A percentile compares a stretch with the other conserved stretches of the same genome.
Evolutionary conservation across 2,888 invertebrate genomes (phyloP).

Genomic region (Philonicus albiceps): DNA sequence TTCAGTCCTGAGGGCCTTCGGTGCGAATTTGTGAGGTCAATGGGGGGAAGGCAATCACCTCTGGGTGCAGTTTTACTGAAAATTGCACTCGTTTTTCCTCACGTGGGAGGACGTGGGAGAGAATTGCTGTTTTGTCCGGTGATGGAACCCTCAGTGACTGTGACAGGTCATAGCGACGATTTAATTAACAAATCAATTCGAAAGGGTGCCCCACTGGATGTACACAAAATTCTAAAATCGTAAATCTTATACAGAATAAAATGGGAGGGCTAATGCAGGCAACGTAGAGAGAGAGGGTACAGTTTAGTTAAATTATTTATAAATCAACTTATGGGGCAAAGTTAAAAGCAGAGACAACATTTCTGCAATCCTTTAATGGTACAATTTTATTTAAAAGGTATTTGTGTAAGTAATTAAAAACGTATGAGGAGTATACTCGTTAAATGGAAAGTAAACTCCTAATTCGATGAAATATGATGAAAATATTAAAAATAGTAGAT

Average conservation of each 20-base stretch:
- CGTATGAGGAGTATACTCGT: no score
- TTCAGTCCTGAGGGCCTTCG: neutral
- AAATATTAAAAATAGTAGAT: no score
- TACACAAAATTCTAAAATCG: neutral
- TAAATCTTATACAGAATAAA: neutral
- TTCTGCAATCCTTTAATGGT: no score
- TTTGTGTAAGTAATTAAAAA: no score
- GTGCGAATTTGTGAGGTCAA: conserved; percentile 25
- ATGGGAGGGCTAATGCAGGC: no score
- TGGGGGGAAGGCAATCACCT: neutral
- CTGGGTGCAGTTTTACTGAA: conserved; percentile 12
- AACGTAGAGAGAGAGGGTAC: no score
- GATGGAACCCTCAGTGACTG: neutral
- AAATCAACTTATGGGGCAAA: no score
- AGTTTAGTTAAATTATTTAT: no score
- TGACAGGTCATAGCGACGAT: neutral
- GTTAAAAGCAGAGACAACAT: no score
- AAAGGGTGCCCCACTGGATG: neutral
- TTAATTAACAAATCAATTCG: neutral
- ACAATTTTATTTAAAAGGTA: no score
- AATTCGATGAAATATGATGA: no score
- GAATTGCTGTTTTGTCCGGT: neutral
- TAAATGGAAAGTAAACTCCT: no score
- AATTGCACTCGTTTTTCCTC: conserved; percentile 11
- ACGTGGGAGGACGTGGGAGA: neutral